Evolutionary conservation across 2,797 vertebrate genomes (phyloP).

Genomic region (Molossus molossus): DNA sequence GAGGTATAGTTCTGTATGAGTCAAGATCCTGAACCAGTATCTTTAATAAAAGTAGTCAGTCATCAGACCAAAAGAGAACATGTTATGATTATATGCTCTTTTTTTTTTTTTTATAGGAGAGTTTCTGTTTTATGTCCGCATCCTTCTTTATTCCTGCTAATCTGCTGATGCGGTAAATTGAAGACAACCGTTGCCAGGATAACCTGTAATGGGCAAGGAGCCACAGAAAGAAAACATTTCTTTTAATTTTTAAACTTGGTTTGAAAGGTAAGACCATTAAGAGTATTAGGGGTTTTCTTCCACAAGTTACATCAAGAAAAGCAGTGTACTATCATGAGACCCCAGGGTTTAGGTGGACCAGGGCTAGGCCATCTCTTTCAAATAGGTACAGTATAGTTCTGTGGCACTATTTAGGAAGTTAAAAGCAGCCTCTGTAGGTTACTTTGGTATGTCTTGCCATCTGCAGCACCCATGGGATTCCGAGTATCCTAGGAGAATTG

Average conservation of each 20-base stretch:
- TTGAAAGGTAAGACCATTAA: constrained; percentile 90
- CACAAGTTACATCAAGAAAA: background rate
- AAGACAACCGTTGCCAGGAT: constrained; percentile 90
- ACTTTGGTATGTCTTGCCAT: background rate
- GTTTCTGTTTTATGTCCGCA: constrained; percentile 84
- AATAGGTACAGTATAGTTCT: background rate
- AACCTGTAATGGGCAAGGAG: constrained; percentile 98
- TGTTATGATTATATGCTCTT: constrained; percentile 76
- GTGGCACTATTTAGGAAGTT: background rate
- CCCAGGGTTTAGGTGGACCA: background rate
- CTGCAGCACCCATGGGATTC: background rate
- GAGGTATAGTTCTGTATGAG: background rate
- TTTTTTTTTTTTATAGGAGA: constrained; percentile 86
- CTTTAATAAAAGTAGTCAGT: background rate
- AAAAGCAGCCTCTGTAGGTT: background rate
- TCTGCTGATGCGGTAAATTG: constrained; percentile 88
- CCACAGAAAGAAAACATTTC: constrained; percentile 92
- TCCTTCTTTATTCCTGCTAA: constrained; percentile 84
- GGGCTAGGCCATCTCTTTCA: background rate
- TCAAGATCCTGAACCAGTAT: background rate
- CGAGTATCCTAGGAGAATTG: background rate
- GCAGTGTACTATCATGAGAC: background rate
- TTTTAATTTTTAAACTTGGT: constrained; percentile 89
- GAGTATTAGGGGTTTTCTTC: constrained; percentile 54
- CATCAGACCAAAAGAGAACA: background rate